These are phyloP conservation scores for Hypena proboscidalis DNA, from an alignment of 2,888 invertebrate species.

Conservation along the genomic window DNA sequence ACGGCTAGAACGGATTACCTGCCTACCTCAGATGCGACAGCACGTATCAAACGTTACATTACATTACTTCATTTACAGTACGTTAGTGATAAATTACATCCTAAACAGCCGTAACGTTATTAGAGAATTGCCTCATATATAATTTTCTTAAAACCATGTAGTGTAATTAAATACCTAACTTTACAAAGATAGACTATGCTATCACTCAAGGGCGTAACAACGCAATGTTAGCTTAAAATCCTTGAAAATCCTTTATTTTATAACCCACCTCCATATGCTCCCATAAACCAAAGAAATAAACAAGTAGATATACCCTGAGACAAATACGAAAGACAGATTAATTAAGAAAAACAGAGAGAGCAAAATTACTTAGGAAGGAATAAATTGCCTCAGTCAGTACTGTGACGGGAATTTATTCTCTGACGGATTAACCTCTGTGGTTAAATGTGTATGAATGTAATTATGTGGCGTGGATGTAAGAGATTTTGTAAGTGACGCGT, in stretches of 20 bases:
- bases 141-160: too few relatives aligned
- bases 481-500: too few relatives aligned
- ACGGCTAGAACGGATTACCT: too few relatives aligned
- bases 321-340: constrained; percentile 31
- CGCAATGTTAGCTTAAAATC: background rate
- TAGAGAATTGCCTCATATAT: too few relatives aligned
- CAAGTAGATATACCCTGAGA: constrained; percentile 3
- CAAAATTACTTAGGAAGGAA: constrained; percentile 35
- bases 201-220: background rate
- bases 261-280: constrained; percentile 2
- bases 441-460: constrained; percentile 29
- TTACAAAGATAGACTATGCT: background rate
- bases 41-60: too few relatives aligned
- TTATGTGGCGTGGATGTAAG: constrained; percentile 8
- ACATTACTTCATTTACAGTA: too few relatives aligned
- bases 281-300: constrained; percentile 8
- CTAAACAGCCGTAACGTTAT: too few relatives aligned
- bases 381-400: constrained; percentile 24
- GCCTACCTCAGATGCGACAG: too few relatives aligned
- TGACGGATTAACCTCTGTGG: constrained; percentile 29
- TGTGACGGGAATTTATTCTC: constrained; percentile 19
- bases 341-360: constrained; percentile 39
- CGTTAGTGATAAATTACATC: too few relatives aligned
- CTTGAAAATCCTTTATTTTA: background rate
- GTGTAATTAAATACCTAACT: too few relatives aligned